Base-by-base conservation (phyloP, 2,113 vertebrate genomes). In the Narcine bancroftii region DNA sequence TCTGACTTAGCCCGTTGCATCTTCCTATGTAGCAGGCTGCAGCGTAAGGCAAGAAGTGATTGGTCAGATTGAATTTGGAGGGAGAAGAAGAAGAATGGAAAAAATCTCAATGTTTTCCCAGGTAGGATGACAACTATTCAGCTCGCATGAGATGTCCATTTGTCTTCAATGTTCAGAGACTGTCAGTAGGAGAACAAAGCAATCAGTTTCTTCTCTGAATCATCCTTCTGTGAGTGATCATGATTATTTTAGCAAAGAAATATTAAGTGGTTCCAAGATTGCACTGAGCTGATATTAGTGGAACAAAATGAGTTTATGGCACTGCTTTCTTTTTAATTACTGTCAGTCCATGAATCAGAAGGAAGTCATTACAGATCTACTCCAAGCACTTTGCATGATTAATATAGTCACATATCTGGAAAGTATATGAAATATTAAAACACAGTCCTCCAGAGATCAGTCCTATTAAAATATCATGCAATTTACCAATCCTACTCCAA, bases 221-320 rank as follows among this genome's bases (percentile, higher is more conserved):
- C 19, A 53, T 60, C 81, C 60, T 87, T 19, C 53, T 87, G 60
- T 87, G 81, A 87, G 81, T 60, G 33, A 60, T 63, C 17, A 87
- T 87, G 29, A 87, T 87, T 87, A 87, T 87, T 63, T 87, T 60
- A 87, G 36, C 81, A 87, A 87, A 87, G 81, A 87, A 87, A 87
- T 60, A 87, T 60, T 87, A 87, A 87, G 81, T 63, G 81, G 33
- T 87, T 87, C 53, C n/a, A 63, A 87, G 81, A 87, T 87, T 87
- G 81, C 5, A 36, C 81, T 87, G 50, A 87, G 56, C 53, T 87
- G 17, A 85, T 87, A 19, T 87, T 87, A 87, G 81, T 87, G 81
- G 53, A 60, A 60, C 36, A 63, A 87, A 87, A 87, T 87, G 53
- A 63, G 13, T 87, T 87, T 36, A 17, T 87, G 81, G 81, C 53